Base-by-base conservation (phyloP, 2,113 vertebrate genomes). In the Antechinus flavipes region DNA sequence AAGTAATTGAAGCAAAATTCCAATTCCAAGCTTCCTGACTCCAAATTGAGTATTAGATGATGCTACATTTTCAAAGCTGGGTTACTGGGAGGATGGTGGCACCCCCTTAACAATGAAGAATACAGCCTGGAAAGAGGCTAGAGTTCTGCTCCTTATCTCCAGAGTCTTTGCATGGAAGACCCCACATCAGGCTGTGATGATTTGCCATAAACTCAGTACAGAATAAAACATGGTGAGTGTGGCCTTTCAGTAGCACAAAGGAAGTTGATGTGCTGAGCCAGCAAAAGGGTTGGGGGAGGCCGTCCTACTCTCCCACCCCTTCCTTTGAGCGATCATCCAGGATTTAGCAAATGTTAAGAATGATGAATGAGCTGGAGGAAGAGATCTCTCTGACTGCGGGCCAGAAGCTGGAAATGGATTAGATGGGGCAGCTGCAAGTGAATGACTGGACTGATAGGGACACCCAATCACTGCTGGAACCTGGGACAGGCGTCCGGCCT, bases 361-460 rank as follows among this genome's bases (percentile, higher is more conserved):
- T 98, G 97, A 98, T 98, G 92, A 97, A 94, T 96, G 96, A 96
- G 68, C 93, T 98, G 91, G 96, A 98, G 98, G 98, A 98, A 97
- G 96, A 91, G 53, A 97, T 97, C 93, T 98, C 91, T 97, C 97
- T 98, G 97, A 97, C 96, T 98, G 96, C 93, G 94, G 94, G 95
- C 97, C 94, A 93, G 84, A 94, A 97, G 76, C 94, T 89, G 95
- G 97, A 98, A 98, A 98, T 94, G 91, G 94, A 98, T 98, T 97
- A 96, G 90, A 93, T 90, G 61, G 93, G 98, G 96, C 92, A 98
- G 94, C 97, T 98, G 93, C 95, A 94, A 96, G 94, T 94, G 97
- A 97, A 96, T 93, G 68, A 50, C 50, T 91, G 94, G 49, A 50
- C 96, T 98, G 98, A 98, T 97, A 96, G 96, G 97, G 68, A 93